Evolutionary conservation across 2,888 invertebrate genomes (phyloP), one percentile per base, ranked within the genome.

Genomic region (Leptopilina drosophilae): DNA sequence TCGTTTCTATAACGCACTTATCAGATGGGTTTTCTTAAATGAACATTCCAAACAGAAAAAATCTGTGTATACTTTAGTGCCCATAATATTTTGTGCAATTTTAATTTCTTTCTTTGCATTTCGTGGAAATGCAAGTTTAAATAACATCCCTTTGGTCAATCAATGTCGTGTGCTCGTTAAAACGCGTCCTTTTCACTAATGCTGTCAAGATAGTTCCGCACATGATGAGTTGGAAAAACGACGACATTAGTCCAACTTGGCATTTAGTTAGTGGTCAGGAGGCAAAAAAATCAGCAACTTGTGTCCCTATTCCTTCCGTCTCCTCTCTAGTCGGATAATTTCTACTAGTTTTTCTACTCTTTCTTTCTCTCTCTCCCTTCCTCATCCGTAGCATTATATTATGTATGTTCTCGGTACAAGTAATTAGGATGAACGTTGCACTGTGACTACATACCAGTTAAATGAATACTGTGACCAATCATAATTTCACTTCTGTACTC

Each of bases 231-330:
- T 49, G 49, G 80, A 84, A 84, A 83, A 82, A 81, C 78, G 77
- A 26, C 40, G 62, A 77, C 79, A 78, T 82, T 81, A 81, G 82
- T 81, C 33, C 80, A 82, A 77, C 83, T 81, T 80, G 84, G 82
- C 84, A 85, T 88, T 88, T 86, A 85, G 87, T 87, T 85, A 87
- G 85, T 84, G 77, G 80, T 79, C 83, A 81, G 82, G 11, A 82
- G 81, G 83, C 83, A 86, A 89, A 86, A 86, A 87, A 85, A 84
- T 87, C 86, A 77, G 67, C 81, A 80, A 84, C 81, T 79, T 73
- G 73, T 75, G 69, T 59, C 64, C 53, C 65, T 79, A 46, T 64
- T 66, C 77, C 67, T 79, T 77, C 76, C 77, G 76, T 79, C 76
- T 65, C 78, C 62, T 66, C 67, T 77, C 64, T 78, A 75, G 73